These are phyloP conservation scores for Cydia amplana DNA, from an alignment of 1,140 invertebrate genomes.

Conservation along the genomic window DNA sequence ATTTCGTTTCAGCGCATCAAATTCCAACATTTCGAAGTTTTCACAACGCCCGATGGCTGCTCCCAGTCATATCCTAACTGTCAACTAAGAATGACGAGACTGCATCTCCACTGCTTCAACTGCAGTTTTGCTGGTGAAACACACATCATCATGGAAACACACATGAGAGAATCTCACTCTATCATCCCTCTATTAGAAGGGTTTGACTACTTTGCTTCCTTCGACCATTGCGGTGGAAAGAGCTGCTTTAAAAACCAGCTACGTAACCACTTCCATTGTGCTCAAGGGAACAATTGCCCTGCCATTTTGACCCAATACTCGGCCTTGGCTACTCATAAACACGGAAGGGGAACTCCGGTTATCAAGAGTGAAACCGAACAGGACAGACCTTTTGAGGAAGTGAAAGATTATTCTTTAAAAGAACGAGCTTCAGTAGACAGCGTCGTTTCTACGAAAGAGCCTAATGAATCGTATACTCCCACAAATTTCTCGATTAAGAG, in stretches of 20 bases:
- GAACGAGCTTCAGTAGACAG: slow-evolving; percentile 70
- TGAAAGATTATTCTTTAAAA: slow-evolving; percentile 77
- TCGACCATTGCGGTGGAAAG: slow-evolving; percentile 74
- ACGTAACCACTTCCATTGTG: slow-evolving; percentile 75
- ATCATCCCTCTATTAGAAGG: slow-evolving; percentile 69
- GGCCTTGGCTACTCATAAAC: slow-evolving; percentile 73
- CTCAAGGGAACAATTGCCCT: slow-evolving; percentile 72
- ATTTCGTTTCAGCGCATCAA: slow-evolving; percentile 70
- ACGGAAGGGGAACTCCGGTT: slow-evolving; percentile 68
- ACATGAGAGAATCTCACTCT: slow-evolving; percentile 73
- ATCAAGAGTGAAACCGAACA: slow-evolving; percentile 67
- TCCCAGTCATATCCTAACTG: slow-evolving; percentile 67
- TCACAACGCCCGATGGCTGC: slow-evolving; percentile 68
- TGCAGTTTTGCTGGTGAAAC: slow-evolving; percentile 70
- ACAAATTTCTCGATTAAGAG: slow-evolving; percentile 75
- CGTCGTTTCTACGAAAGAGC: slow-evolving; percentile 61
- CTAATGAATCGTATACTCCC: slow-evolving; percentile 60
- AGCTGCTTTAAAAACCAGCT: slow-evolving; percentile 74
- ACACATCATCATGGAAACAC: slow-evolving; percentile 70
- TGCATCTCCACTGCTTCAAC: slow-evolving; percentile 73
- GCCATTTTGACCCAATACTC: slow-evolving; percentile 76
- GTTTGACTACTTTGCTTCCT: slow-evolving; percentile 71
- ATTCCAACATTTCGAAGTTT: slow-evolving; percentile 78
- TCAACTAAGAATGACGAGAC: slow-evolving; percentile 60
- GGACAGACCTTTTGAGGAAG: slow-evolving; percentile 73